phyloP scores from a whole-genome alignment of 2,797 vertebrate genomes.

The Trichosurus vulpecula region DNA sequence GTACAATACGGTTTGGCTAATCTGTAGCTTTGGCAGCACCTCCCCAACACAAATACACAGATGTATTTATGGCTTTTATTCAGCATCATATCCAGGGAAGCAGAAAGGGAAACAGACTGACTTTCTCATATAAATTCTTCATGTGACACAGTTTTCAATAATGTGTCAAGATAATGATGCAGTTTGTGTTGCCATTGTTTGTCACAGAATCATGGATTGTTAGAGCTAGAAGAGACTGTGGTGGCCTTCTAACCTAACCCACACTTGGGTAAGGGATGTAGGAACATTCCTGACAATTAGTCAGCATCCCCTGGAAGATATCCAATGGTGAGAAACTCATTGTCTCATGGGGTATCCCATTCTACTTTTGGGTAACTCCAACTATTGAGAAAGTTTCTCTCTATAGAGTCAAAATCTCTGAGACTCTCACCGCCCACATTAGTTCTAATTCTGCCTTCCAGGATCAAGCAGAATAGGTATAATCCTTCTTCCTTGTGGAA shows the following conservation, averaged over 20 bases:
- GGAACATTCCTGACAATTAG: neutral
- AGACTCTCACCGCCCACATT: neutral
- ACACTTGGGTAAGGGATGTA: neutral
- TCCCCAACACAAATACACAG: constrained; percentile 41
- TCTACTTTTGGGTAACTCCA: neutral
- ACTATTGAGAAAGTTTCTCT: neutral
- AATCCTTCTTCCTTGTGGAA: neutral
- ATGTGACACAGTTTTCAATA: constrained; percentile 66
- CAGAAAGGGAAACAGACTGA: constrained; percentile 72
- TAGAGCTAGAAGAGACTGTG: neutral
- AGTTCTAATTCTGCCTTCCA: neutral
- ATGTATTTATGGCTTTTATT: constrained; percentile 59
- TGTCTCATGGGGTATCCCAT: neutral
- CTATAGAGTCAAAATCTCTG: neutral
- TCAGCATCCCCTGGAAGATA: neutral
- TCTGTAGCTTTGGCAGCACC: constrained; percentile 18
- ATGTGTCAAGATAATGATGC: constrained; percentile 54
- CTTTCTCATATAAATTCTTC: constrained; percentile 75
- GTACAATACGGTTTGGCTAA: neutral
- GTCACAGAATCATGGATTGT: neutral
- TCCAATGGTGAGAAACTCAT: neutral
- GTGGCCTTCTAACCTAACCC: neutral
- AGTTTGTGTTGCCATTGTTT: neutral
- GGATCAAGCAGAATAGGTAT: neutral
- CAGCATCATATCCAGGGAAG: constrained; percentile 61